Evolutionary conservation across 2,113 vertebrate species (phyloP).

Genomic region (Mirounga angustirostris): DNA sequence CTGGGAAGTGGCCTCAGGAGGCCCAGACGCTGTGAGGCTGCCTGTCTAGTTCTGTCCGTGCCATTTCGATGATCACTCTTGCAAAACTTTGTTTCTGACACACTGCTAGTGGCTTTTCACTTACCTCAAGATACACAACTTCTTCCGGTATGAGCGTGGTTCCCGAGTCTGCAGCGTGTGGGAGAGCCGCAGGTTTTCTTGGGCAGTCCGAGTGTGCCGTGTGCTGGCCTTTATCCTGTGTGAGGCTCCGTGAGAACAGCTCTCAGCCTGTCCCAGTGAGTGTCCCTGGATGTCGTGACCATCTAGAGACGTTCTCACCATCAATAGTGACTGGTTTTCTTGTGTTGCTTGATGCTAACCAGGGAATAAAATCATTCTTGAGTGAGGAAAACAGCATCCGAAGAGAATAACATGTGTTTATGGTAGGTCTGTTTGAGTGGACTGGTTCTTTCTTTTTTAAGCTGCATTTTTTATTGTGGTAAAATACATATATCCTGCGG

Average conservation of each 20-base stretch:
- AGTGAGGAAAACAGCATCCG: not conserved
- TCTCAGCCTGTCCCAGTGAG: not conserved
- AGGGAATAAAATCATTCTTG: not conserved
- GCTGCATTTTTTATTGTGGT: not conserved
- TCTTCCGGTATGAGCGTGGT: not conserved
- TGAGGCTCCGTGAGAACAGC: not conserved
- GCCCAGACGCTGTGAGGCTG: not conserved
- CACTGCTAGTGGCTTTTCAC: not conserved
- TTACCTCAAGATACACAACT: not conserved
- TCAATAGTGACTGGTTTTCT: not conserved
- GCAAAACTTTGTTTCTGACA: not conserved
- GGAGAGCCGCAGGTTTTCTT: too few species aligned
- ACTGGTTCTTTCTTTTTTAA: not conserved
- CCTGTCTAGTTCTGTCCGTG: too few species aligned
- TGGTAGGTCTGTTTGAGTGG: not conserved
- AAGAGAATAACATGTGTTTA: not conserved
- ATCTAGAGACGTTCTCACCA: rapidly evolving
- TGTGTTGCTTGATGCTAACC: not conserved
- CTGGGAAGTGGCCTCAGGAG: not conserved
- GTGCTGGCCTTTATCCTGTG: not conserved
- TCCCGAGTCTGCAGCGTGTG: not conserved
- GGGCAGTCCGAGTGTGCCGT: not conserved
- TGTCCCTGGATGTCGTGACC: too few species aligned
- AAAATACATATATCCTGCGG: not conserved
- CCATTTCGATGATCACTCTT: not conserved